These are phyloP conservation scores for Drosophila truncata DNA, from an alignment of 1,140 invertebrate species.

Conservation along the genomic window DNA sequence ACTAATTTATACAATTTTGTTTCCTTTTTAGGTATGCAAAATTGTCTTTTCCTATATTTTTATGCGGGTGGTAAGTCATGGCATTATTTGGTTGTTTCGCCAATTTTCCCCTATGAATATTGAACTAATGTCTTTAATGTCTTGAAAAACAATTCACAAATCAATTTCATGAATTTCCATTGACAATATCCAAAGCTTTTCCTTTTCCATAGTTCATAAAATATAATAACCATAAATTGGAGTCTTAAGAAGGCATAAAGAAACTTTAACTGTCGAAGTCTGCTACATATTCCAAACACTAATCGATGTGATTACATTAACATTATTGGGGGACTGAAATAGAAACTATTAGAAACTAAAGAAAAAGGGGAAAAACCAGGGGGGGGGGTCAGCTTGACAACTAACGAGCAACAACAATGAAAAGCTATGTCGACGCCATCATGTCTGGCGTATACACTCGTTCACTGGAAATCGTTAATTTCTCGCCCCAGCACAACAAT, in stretches of 20 bases:
- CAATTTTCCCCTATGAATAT: neutral
- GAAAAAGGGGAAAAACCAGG: neutral
- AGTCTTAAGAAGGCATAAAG: slow-evolving; percentile 27
- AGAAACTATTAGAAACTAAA: slow-evolving; percentile 5
- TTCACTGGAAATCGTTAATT: slow-evolving; percentile 55
- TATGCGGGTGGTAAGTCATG: slow-evolving; percentile 3
- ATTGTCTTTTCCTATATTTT: neutral
- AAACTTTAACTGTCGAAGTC: slow-evolving; percentile 15
- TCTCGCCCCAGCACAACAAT: slow-evolving; percentile 1
- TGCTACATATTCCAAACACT: slow-evolving; percentile 10
- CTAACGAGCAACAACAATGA: slow-evolving; percentile 35
- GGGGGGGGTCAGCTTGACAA: slow-evolving; percentile 5
- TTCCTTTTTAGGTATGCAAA: slow-evolving; percentile 15
- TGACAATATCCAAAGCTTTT: no score
- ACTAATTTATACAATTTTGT: slow-evolving; percentile 3
- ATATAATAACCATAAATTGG: slow-evolving; percentile 50
- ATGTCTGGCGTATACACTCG: slow-evolving; percentile 42
- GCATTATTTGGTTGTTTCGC: no score
- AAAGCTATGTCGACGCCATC: slow-evolving; percentile 49
- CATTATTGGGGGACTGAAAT: slow-evolving; percentile 40
- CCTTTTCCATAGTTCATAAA: slow-evolving; percentile 45
- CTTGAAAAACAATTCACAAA: neutral
- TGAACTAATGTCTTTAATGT: neutral
- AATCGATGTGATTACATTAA: slow-evolving; percentile 75
- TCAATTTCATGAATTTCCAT: neutral